A percentile compares a stretch with the other conserved stretches of the same genome.
Conservation (phyloP, 2,113 vertebrate genomes). For the Sturnira hondurensis region DNA sequence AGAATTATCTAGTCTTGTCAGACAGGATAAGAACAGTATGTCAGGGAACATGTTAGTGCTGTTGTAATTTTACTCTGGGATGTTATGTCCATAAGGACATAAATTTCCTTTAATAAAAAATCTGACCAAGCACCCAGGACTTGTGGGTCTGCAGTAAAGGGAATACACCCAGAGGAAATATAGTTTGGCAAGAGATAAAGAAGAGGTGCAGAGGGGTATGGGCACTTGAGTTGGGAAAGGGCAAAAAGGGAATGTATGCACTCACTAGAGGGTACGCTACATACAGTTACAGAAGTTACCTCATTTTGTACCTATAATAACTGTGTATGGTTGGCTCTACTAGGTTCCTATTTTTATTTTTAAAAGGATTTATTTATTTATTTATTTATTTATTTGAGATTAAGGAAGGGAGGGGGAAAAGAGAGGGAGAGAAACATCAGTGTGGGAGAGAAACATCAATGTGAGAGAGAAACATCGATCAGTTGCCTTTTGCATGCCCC, state of each 20-base stretch:
- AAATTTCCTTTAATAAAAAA: slow-evolving; percentile 22
- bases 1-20: slow-evolving; percentile 24
- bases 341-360: background rate
- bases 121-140: background rate
- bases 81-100: slow-evolving; percentile 6
- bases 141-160: slow-evolving; percentile 14
- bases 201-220: background rate
- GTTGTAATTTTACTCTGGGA: slow-evolving; percentile 23
- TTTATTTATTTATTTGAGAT: too few relatives aligned
- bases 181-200: background rate
- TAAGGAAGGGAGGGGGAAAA: too few relatives aligned
- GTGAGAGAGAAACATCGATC: too few relatives aligned
- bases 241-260: background rate
- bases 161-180: background rate
- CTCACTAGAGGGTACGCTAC: background rate
- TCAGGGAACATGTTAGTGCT: background rate
- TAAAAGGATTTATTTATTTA: too few relatives aligned
- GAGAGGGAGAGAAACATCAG: too few relatives aligned
- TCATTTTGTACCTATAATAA: background rate
- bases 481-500: too few relatives aligned
- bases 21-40: background rate
- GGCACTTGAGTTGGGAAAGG: background rate
- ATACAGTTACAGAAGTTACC: background rate
- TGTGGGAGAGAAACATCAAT: too few relatives aligned
- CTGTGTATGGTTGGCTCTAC: background rate